phyloP scores from a whole-genome alignment of 1,140 invertebrate genomes.

The Cyclina sinensis region DNA sequence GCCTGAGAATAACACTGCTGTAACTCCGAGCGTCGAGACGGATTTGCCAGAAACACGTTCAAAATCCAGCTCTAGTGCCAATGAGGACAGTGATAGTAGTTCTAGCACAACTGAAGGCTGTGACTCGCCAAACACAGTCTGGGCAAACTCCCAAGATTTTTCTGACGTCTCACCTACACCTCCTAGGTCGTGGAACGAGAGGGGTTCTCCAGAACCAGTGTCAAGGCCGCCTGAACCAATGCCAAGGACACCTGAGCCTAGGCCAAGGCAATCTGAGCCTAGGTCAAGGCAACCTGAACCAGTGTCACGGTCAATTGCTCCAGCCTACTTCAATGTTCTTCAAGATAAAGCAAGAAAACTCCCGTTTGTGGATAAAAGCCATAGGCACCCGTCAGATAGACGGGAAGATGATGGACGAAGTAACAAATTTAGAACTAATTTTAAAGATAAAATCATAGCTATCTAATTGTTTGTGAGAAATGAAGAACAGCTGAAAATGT shows the following conservation, averaged over 20 bases:
- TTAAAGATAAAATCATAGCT: slow-evolving; percentile 59
- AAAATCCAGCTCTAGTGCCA: slow-evolving; percentile 40
- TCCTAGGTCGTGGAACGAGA: slow-evolving; percentile 66
- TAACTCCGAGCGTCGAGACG: neutral
- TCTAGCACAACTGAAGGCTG: slow-evolving; percentile 58
- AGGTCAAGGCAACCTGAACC: neutral
- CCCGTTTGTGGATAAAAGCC: slow-evolving; percentile 3
- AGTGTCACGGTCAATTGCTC: no score
- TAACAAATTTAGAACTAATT: slow-evolving; percentile 35
- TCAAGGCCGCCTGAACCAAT: neutral
- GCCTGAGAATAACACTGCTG: slow-evolving; percentile 41
- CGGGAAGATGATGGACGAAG: slow-evolving; percentile 39
- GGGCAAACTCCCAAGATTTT: slow-evolving; percentile 48
- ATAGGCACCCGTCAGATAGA: neutral
- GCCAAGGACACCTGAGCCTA: slow-evolving; percentile 67
- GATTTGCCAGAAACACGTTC: neutral
- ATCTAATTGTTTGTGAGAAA: no score
- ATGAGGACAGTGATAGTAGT: slow-evolving; percentile 45
- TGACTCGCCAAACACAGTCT: slow-evolving; percentile 56
- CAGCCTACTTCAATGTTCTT: neutral
- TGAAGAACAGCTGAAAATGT: neutral
- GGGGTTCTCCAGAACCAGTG: slow-evolving; percentile 69
- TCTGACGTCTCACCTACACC: slow-evolving; percentile 11
- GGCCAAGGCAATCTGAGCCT: neutral
- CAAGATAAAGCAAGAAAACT: slow-evolving; percentile 1